phyloP scores from a whole-genome alignment of 2,797 vertebrate species.

The Enteromius treurensis region DNA sequence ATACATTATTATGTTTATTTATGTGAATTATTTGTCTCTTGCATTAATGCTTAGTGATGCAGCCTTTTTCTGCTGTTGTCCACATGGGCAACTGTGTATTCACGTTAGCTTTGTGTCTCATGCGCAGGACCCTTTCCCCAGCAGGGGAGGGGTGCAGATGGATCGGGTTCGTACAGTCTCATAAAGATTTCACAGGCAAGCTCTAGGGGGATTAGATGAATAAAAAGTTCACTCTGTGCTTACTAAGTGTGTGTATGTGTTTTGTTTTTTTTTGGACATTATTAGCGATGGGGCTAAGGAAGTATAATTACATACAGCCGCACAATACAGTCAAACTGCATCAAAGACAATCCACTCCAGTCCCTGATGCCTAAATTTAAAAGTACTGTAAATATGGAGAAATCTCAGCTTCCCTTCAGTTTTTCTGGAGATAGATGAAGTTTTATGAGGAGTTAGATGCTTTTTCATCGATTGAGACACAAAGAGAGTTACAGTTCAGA shows the following conservation, averaged over 20 bases:
- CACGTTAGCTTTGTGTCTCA: conserved; percentile 44
- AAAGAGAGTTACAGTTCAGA: conserved; percentile 38
- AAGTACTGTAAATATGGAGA: conserved; percentile 42
- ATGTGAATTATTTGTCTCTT: background rate
- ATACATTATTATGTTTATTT: background rate
- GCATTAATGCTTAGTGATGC: background rate
- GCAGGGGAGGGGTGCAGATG: conserved; percentile 69
- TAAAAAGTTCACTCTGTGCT: conserved; percentile 78
- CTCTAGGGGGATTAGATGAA: conserved; percentile 74
- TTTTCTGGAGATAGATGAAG: conserved; percentile 29
- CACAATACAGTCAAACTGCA: conserved; percentile 43
- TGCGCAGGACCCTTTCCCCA: conserved; percentile 69
- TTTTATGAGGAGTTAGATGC: conserved; percentile 31
- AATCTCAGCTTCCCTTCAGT: conserved; percentile 29
- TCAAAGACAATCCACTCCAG: conserved; percentile 36
- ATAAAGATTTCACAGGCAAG: conserved; percentile 82
- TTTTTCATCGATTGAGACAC: conserved; percentile 28
- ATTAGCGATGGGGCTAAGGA: conserved; percentile 51
- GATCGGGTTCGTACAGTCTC: conserved; percentile 71
- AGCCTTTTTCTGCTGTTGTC: conserved; percentile 41
- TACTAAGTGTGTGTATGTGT: conserved; percentile 64
- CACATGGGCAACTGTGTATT: conserved; percentile 38
- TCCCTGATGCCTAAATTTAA: conserved; percentile 25
- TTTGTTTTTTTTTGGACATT: conserved; percentile 42
- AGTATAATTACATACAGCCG: conserved; percentile 59